Percentiles rank a stretch among this genome's conserved stretches.
phyloP scores from a whole-genome alignment of 2,888 invertebrate species.

The Pyrocoelia pectoralis region DNA sequence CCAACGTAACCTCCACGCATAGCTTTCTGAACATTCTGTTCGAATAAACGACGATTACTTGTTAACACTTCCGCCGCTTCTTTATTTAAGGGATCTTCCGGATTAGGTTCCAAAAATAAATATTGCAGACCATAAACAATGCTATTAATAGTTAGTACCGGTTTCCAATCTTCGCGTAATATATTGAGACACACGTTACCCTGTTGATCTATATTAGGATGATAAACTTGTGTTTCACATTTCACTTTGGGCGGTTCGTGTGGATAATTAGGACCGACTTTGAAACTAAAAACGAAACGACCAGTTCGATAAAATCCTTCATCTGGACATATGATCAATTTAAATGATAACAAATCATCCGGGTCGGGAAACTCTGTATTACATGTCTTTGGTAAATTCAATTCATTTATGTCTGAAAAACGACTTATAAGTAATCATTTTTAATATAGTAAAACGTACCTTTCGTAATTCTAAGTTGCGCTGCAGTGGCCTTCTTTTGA shows the following conservation, averaged over 20 bases:
- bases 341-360: slow-evolving; percentile 95
- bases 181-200: slow-evolving; percentile 98
- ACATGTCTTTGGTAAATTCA: slow-evolving; percentile 97
- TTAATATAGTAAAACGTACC: slow-evolving; percentile 64
- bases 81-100: slow-evolving; percentile 98
- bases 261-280: slow-evolving; percentile 97
- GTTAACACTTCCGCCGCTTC: slow-evolving; percentile 98
- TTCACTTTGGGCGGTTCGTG: slow-evolving; percentile 99
- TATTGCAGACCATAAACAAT: slow-evolving; percentile 98
- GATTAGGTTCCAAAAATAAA: slow-evolving; percentile 97
- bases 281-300: slow-evolving; percentile 95
- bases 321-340: slow-evolving; percentile 95
- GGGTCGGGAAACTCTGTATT: slow-evolving; percentile 95
- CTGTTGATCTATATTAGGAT: slow-evolving; percentile 97
- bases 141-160: slow-evolving; percentile 96
- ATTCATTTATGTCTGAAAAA: slow-evolving; percentile 92
- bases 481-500: slow-evolving; percentile 95
- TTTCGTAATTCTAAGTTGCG: slow-evolving; percentile 97
- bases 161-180: slow-evolving; percentile 98
- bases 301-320: slow-evolving; percentile 97
- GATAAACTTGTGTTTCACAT: slow-evolving; percentile 97
- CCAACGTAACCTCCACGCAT: slow-evolving; percentile 97
- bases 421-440: slow-evolving; percentile 13
- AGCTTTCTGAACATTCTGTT: slow-evolving; percentile 94
- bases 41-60: slow-evolving; percentile 91